A percentile compares a stretch with the other conserved stretches of the same genome.
Evolutionary conservation across 2,888 invertebrate genomes (phyloP).

Genomic region (Pseudococcus longispinus): DNA sequence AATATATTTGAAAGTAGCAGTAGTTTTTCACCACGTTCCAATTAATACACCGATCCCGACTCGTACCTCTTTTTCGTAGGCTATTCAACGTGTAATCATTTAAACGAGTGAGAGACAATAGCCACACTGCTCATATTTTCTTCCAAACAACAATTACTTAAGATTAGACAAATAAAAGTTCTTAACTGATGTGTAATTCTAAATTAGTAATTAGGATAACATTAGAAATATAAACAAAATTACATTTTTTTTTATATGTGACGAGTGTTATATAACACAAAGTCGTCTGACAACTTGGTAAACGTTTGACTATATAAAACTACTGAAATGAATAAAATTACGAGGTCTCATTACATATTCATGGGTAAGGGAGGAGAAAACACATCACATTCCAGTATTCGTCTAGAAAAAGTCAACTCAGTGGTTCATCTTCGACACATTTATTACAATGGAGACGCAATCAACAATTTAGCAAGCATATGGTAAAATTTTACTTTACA

Average conservation of each 20-base stretch:
- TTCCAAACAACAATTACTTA: neutral
- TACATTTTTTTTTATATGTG: neutral
- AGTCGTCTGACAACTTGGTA: constrained; percentile 26
- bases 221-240: constrained; percentile 1
- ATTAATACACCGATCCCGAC: neutral
- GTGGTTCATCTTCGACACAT: neutral
- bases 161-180: neutral
- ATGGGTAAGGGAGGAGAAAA: neutral
- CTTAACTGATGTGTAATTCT: neutral
- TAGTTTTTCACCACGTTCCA: neutral
- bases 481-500: constrained; percentile 25
- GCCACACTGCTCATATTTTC: neutral
- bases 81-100: neutral
- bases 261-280: constrained; percentile 3
- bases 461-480: constrained; percentile 11
- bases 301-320: neutral
- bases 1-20: constrained; percentile 29
- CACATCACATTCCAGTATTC: neutral
- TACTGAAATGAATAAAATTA: constrained; percentile 25
- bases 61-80: neutral
- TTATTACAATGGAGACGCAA: neutral
- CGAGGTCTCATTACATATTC: constrained; percentile 6
- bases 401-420: neutral
- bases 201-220: constrained; percentile 14
- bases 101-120: neutral